These are phyloP conservation scores for Lottia gigantea DNA, from an alignment of 2,888 invertebrate genomes.

Conservation along the genomic window DNA sequence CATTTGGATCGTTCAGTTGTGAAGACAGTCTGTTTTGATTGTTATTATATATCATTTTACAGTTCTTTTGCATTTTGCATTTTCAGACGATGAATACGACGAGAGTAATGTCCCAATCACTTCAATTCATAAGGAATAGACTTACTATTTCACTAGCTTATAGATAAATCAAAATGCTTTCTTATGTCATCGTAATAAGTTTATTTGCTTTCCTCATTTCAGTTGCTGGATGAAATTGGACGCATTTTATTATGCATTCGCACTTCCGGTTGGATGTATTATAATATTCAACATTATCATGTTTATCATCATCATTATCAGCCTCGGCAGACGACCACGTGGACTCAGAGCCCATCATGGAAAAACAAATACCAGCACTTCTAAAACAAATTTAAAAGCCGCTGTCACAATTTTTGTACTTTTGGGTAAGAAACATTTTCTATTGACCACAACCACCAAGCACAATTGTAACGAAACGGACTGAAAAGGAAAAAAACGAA, in stretches of 20 bases:
- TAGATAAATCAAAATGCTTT: no score
- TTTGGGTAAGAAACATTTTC: slow-evolving; percentile 48
- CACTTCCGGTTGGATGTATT: slow-evolving; percentile 58
- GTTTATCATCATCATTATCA: slow-evolving; percentile 55
- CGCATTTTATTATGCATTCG: slow-evolving; percentile 61
- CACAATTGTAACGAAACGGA: no score
- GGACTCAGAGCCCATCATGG: slow-evolving; percentile 70
- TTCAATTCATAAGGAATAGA: no score
- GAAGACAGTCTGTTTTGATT: no score
- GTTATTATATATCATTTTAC: no score
- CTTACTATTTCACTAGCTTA: no score
- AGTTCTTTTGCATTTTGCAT: no score
- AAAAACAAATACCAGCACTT: slow-evolving; percentile 59
- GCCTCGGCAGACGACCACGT: slow-evolving; percentile 52
- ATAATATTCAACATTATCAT: slow-evolving; percentile 54
- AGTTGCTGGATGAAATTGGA: slow-evolving; percentile 63
- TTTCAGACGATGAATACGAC: no score
- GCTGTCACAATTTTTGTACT: slow-evolving; percentile 64
- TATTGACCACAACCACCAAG: neutral
- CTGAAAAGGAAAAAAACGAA: no score
- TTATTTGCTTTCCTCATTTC: slow-evolving; percentile 18
- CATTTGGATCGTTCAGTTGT: no score
- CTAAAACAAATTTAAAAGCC: slow-evolving; percentile 61
- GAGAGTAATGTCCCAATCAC: no score
- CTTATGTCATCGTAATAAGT: no score